phyloP scores from a whole-genome alignment of 2,888 invertebrate species.

The Conomelus anceps region DNA sequence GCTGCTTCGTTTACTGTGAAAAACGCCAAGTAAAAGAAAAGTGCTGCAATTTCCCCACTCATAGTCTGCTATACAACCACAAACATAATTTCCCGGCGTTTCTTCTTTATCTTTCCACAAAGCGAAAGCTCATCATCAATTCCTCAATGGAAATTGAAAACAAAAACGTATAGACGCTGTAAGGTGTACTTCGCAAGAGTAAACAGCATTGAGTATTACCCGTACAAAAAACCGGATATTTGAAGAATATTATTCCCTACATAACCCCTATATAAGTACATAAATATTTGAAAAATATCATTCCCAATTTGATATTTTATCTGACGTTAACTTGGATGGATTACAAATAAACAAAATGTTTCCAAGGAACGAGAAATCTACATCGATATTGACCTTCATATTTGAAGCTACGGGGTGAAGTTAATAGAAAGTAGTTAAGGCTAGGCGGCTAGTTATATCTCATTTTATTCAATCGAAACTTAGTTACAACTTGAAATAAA shows the following conservation, averaged over 20 bases:
- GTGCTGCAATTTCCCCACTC: neutral
- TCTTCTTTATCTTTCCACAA: neutral
- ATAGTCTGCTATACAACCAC: neutral
- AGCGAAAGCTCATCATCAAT: neutral
- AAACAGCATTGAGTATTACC: neutral
- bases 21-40: neutral
- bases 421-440: too few species aligned
- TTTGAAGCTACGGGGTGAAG: too few species aligned
- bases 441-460: too few species aligned
- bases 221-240: neutral
- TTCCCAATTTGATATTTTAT: too few species aligned
- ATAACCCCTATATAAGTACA: too few species aligned
- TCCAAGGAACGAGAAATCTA: too few species aligned
- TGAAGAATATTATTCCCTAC: neutral
- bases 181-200: neutral
- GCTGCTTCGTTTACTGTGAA: neutral
- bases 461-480: too few species aligned
- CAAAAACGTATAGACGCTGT: neutral
- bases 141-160: neutral
- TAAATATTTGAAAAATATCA: too few species aligned
- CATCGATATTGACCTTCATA: too few species aligned
- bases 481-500: too few species aligned
- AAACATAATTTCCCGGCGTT: neutral
- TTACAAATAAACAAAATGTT: too few species aligned
- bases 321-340: too few species aligned